Conservation (phyloP, 2,797 vertebrate species). For the Zenarchopterus dispar region DNA sequence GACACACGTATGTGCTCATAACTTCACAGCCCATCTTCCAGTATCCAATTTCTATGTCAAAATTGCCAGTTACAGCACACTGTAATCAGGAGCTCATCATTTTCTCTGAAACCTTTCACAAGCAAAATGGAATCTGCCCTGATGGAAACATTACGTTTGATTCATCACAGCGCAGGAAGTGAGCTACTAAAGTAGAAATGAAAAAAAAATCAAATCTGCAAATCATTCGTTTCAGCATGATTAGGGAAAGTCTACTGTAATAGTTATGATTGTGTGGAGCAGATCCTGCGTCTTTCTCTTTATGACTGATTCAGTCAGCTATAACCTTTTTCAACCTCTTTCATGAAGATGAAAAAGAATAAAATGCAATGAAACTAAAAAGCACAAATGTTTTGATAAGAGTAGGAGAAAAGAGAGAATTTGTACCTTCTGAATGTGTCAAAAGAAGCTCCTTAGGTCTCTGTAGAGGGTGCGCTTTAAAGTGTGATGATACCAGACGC, state of each 20-base stretch:
- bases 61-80: not conserved
- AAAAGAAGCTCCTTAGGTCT: too few species aligned
- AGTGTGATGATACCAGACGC: too few species aligned
- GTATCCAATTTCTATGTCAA: not conserved
- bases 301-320: conserved; percentile 22
- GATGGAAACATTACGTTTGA: conserved; percentile 1
- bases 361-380: not conserved
- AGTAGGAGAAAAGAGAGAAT: not conserved
- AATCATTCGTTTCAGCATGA: conserved; percentile 13
- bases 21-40: conserved; percentile 4
- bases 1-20: conserved; percentile 1
- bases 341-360: conserved; percentile 1
- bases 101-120: not conserved
- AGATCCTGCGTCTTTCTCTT: conserved; percentile 7
- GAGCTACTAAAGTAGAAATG: conserved; percentile 19
- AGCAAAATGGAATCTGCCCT: not conserved
- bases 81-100: conserved; percentile 2
- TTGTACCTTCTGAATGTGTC: too few species aligned
- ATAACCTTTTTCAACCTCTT: conserved; percentile 9
- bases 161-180: conserved; percentile 26
- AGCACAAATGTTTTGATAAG: too few species aligned
- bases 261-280: conserved; percentile 15
- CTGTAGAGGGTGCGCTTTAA: too few species aligned
- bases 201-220: conserved; percentile 33
- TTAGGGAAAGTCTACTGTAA: conserved; percentile 36